Conservation (phyloP, 2,113 vertebrate species). For the Halcyon senegalensis region DNA sequence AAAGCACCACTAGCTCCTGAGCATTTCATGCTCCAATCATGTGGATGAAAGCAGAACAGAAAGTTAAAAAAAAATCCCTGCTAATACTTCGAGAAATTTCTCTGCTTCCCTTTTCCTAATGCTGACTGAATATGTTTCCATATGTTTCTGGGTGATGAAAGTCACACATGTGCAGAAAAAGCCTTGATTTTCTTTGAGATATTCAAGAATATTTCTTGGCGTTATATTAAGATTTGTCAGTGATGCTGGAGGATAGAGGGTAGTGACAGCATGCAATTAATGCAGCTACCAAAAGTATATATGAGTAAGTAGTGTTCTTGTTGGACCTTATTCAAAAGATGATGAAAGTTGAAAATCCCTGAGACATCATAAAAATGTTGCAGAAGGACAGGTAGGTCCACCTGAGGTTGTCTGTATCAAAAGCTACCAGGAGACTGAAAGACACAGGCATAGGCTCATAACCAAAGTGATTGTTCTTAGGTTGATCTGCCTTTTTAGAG, state of each 20-base stretch:
- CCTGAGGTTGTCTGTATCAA: neutral
- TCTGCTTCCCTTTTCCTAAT: neutral
- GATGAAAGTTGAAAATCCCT: neutral
- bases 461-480: neutral
- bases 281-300: neutral
- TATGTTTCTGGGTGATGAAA: neutral
- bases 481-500: neutral
- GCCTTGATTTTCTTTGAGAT: neutral
- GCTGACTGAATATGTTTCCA: neutral
- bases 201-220: neutral
- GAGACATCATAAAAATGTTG: neutral
- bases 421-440: neutral
- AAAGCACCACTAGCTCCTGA: neutral
- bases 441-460: neutral
- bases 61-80: neutral
- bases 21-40: neutral
- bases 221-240: neutral
- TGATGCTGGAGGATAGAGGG: neutral
- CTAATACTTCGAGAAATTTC: neutral
- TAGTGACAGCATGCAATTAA: neutral
- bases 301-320: neutral
- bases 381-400: neutral
- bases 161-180: neutral
- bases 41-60: neutral
- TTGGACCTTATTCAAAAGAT: neutral